A percentile compares a stretch with the other conserved stretches of the same genome.
phyloP scores from a whole-genome alignment of 2,888 invertebrate genomes.

The Sesia apiformis region DNA sequence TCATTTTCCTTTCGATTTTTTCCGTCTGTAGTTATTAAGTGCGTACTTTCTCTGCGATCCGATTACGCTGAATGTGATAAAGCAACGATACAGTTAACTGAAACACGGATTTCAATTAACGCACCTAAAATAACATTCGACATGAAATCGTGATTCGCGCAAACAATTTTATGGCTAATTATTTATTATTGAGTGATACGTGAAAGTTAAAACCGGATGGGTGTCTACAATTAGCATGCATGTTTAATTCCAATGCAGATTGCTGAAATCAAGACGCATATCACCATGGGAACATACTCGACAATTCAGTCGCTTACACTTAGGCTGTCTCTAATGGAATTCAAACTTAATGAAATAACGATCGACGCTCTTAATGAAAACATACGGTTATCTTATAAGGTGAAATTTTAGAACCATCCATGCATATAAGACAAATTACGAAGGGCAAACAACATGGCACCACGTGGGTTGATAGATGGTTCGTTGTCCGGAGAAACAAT shows the following conservation, averaged over 20 bases:
- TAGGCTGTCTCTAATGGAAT: too few relatives aligned
- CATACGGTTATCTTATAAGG: conserved; percentile 1
- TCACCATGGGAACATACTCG: too few relatives aligned
- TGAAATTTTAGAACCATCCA: conserved; percentile 37
- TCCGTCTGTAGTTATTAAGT: conserved; percentile 38
- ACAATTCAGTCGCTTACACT: too few relatives aligned
- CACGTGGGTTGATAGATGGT: conserved; percentile 64
- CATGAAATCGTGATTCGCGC: too few relatives aligned
- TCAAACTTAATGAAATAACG: neutral
- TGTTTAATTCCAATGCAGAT: too few relatives aligned
- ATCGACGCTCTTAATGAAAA: neutral
- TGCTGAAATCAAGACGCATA: too few relatives aligned
- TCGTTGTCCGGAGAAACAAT: conserved; percentile 51
- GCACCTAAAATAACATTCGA: too few relatives aligned
- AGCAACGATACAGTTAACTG: neutral
- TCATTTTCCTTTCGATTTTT: conserved; percentile 59
- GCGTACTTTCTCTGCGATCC: conserved; percentile 58
- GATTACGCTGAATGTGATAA: conserved; percentile 34
- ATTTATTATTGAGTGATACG: too few relatives aligned
- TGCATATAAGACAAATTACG: conserved; percentile 59
- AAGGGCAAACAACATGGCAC: conserved; percentile 54
- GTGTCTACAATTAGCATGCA: too few relatives aligned
- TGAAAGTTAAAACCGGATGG: too few relatives aligned
- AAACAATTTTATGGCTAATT: too few relatives aligned
- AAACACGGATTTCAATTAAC: neutral